Conservation (phyloP, 2,113 vertebrate genomes). For the Hepsetus odoe region DNA sequence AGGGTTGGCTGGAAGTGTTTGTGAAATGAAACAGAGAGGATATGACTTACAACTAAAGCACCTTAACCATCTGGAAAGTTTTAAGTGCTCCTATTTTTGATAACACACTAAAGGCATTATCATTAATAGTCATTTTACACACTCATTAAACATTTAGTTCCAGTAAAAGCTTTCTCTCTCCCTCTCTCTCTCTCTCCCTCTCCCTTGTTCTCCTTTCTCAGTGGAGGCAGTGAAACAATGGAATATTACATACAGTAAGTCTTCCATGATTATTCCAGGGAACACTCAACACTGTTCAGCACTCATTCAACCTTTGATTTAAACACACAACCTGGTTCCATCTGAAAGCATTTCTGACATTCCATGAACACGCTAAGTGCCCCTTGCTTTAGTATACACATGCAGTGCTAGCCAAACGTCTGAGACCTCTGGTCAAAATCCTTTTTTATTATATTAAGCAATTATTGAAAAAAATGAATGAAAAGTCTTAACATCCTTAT, state of each 20-base stretch:
- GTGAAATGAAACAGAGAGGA: background rate
- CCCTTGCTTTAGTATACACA: background rate
- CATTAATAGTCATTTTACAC: too few species aligned
- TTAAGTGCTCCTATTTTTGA: too few species aligned
- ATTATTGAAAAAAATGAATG: too few species aligned
- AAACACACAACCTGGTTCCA: constrained; percentile 17
- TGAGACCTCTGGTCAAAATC: too few species aligned
- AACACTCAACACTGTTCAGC: too few species aligned
- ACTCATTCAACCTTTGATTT: background rate
- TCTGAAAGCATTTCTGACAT: constrained; percentile 17
- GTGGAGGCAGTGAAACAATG: constrained; percentile 51
- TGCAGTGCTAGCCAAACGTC: too few species aligned
- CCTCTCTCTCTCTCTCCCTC: constrained; percentile 39
- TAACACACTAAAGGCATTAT: too few species aligned
- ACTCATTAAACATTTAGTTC: too few species aligned
- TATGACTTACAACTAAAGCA: background rate
- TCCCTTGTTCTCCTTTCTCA: background rate
- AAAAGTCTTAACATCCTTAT: too few species aligned
- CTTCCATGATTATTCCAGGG: background rate
- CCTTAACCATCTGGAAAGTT: too few species aligned
- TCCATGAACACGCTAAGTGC: constrained; percentile 40
- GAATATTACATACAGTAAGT: constrained; percentile 65
- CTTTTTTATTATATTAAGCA: too few species aligned
- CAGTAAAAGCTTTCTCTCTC: constrained; percentile 8
- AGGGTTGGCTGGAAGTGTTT: background rate